Evolutionary conservation across 2,888 invertebrate species (phyloP).

Genomic region (Caenorhabditis angaria): DNA sequence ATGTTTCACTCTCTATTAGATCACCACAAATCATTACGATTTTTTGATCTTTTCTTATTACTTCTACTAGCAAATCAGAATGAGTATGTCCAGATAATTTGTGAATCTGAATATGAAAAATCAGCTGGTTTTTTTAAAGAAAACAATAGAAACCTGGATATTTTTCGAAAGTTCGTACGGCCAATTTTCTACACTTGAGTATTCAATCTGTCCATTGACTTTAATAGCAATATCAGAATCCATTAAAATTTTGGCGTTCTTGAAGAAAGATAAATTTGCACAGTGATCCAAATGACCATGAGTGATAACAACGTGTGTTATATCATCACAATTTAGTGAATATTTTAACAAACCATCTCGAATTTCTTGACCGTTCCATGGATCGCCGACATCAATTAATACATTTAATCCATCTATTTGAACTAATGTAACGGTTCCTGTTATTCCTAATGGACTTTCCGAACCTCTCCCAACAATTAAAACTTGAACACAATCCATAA

Average conservation of each 20-base stretch:
- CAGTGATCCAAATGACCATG: slow-evolving; percentile 58
- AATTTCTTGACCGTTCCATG: slow-evolving; percentile 46
- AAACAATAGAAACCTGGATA: slow-evolving; percentile 13
- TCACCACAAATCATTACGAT: slow-evolving; percentile 40
- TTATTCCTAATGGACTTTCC: slow-evolving; percentile 20
- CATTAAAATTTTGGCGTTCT: slow-evolving; percentile 40
- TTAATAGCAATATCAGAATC: slow-evolving; percentile 31
- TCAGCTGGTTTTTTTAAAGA: not conserved
- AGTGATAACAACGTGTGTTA: slow-evolving; percentile 43
- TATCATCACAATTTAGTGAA: not conserved
- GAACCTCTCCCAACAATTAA: slow-evolving; percentile 15
- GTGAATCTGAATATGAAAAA: slow-evolving; percentile 17
- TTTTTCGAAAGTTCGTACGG: slow-evolving; percentile 25
- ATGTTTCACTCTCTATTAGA: slow-evolving; percentile 41
- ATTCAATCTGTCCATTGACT: slow-evolving; percentile 12
- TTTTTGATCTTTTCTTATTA: slow-evolving; percentile 7
- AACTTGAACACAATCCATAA: not conserved
- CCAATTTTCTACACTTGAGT: slow-evolving; percentile 20
- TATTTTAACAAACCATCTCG: slow-evolving; percentile 15
- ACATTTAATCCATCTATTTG: slow-evolving; percentile 6
- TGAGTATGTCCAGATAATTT: slow-evolving; percentile 46
- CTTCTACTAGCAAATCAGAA: slow-evolving; percentile 33
- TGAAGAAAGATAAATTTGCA: slow-evolving; percentile 42
- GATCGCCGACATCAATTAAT: slow-evolving; percentile 47
- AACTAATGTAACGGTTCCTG: slow-evolving; percentile 36